Evolutionary conservation across 1,140 invertebrate species (phyloP), one percentile per base, ranked within the genome.

Genomic region (Lucilia sericata): DNA sequence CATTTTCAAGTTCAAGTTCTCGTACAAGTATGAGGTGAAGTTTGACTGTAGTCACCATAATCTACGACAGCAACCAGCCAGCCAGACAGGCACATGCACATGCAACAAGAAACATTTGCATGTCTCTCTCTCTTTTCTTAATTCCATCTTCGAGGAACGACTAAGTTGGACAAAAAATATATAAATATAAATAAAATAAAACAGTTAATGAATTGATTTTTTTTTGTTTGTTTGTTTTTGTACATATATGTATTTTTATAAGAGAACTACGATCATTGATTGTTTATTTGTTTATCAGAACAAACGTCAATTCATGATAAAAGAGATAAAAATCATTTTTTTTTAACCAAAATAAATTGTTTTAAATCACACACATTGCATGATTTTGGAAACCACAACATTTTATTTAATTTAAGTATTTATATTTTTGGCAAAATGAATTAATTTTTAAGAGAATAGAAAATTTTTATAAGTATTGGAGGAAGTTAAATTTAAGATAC

Each of bases 1-100:
- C 47, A 80, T 21, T 78, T 80, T 80, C 76, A 80, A 80, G 76
- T 80, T 80, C 76, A 80, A 80, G 76, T 80, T 80, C n/a, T 70
- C 21, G n/a, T 10, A 70, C 65, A 70, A 60, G 14, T n/a, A 60
- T 60, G n/a, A 70, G 21, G 65, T 60, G n/a, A 70, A 70, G 65
- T 70, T 70, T 70, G n/a, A 21, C n/a, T 70, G n/a, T 70, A 70
- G n/a, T 25, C n/a, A 70, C 19, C 65, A 70, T 25, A 70, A 70
- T 70, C n/a, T 70, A 70, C 65, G n/a, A 70, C 65, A 70, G 19
- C n/a, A 19, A 70, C n/a, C n/a, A 70, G n/a, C 65, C 65, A 70
- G 65, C 65, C 65, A 70, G 19, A 70, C 65, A 70, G n/a, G 19
- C 65, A 60, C 55, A 70, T 21, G 65, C 65, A 70, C 65, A 70